Base-by-base conservation (phyloP, 2,888 invertebrate genomes). In the Sthenelais limicola region DNA sequence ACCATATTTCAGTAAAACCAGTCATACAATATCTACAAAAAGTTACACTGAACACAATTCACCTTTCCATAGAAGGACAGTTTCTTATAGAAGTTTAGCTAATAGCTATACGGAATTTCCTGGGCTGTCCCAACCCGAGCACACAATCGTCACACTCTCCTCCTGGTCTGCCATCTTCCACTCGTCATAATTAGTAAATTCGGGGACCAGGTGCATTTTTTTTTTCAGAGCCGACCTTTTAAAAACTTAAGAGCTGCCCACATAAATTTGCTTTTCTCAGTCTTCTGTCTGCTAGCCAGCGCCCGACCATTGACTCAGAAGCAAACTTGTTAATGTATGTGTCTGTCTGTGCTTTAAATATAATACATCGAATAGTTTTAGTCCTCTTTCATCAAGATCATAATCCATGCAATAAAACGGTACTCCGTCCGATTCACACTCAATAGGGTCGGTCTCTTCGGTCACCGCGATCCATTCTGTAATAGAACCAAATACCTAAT, bases 381-480 rank as follows among this genome's bases (percentile, higher is more conserved):
- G n/a, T n/a, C n/a, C n/a, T n/a, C n/a, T n/a, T n/a, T n/a, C n/a
- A n/a, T n/a, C n/a, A n/a, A n/a, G n/a, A n/a, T n/a, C n/a, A n/a
- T n/a, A n/a, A n/a, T n/a, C n/a, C n/a, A n/a, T n/a, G n/a, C n/a
- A n/a, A n/a, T n/a, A n/a, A n/a, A n/a, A n/a, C n/a, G n/a, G n/a
- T n/a, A n/a, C n/a, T n/a, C n/a, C n/a, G n/a, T n/a, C n/a, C n/a
- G n/a, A n/a, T n/a, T n/a, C n/a, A n/a, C 9, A 28, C 21, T 56
- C 56, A 70, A 43, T 70, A 70, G 15, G 70, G 70, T 28, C 54
- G 33, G 54, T 70, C 70, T 28, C 70, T 18, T 7, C 70, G 9
- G 56, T 70, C 70, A n/a, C 70, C 9, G 2, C 70, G 9, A 47
- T 70, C 70, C 51, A 51, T 48, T 9, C 68, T 49, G 49, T 48